Evolutionary conservation across 1,140 invertebrate species (phyloP).

Genomic region (Megalonaias nervosa): DNA sequence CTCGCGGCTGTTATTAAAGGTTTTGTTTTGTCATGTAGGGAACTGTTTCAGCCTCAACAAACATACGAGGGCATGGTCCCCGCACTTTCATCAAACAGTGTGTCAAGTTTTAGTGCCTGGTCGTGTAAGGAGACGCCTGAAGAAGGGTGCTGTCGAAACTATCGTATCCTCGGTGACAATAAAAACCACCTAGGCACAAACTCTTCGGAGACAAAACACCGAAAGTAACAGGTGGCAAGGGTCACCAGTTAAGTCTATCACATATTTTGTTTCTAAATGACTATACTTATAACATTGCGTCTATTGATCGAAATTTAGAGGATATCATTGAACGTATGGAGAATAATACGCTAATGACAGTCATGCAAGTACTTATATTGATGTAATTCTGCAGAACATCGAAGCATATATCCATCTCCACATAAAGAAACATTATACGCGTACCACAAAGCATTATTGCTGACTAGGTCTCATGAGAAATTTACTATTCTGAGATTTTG

Average conservation of each 20-base stretch:
- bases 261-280: not conserved
- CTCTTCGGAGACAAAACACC: slow-evolving; percentile 14
- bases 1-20: not conserved
- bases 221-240: no score
- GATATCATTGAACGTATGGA: no score
- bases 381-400: slow-evolving; percentile 10
- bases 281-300: not conserved
- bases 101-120: no score
- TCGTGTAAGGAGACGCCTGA: no score
- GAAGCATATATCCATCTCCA: slow-evolving; percentile 10
- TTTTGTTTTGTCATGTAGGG: not conserved
- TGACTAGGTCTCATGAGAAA: not conserved
- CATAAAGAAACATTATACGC: slow-evolving; percentile 3
- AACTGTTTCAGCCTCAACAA: slow-evolving; percentile 4
- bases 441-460: slow-evolving; percentile 1
- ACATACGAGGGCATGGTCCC: slow-evolving; percentile 6
- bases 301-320: not conserved
- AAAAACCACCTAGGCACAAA: slow-evolving; percentile 2
- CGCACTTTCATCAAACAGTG: not conserved
- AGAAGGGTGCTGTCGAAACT: slow-evolving; percentile 1
- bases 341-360: no score
- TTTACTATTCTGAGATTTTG: no score
- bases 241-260: not conserved
- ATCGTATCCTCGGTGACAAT: not conserved
- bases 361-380: not conserved